These are phyloP conservation scores for Cavia aperea DNA, from an alignment of 2,113 vertebrate genomes.

Conservation along the genomic window DNA sequence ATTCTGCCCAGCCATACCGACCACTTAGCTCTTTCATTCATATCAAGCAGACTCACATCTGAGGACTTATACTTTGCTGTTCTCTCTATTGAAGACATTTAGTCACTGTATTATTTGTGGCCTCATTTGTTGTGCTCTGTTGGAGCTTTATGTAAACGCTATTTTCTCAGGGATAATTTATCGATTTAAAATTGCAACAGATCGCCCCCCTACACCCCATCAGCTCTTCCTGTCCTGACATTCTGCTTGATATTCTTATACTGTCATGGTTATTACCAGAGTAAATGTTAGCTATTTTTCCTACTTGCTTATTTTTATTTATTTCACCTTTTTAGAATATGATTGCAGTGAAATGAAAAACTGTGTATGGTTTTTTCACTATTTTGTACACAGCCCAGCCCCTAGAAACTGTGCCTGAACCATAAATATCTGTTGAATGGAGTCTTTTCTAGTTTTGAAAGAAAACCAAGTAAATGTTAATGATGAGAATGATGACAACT, in stretches of 20 bases:
- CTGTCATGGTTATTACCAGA: background rate
- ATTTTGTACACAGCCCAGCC: background rate
- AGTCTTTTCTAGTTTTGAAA: slow-evolving; percentile 48
- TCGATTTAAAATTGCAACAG: background rate
- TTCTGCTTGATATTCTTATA: background rate
- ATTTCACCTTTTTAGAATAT: background rate
- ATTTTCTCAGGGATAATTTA: slow-evolving; percentile 11
- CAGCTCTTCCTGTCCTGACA: background rate
- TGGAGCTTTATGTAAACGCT: slow-evolving; percentile 1
- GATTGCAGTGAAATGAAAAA: background rate
- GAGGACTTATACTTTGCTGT: background rate
- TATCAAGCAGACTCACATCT: background rate
- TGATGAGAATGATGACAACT: slow-evolving; percentile 48
- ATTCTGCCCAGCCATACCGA: background rate
- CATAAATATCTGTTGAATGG: slow-evolving; percentile 42
- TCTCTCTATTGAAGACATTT: background rate
- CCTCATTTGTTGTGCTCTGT: background rate
- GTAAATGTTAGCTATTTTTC: background rate
- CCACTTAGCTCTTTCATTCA: background rate
- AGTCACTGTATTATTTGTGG: background rate
- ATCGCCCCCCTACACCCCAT: background rate
- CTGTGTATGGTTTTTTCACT: background rate
- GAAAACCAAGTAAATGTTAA: slow-evolving; percentile 54
- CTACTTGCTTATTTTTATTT: slow-evolving; percentile 26
- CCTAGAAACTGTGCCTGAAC: background rate